Evolutionary conservation across 2,888 invertebrate genomes (phyloP), one percentile per base, ranked within the genome.

Genomic region (Agonum fuliginosum): DNA sequence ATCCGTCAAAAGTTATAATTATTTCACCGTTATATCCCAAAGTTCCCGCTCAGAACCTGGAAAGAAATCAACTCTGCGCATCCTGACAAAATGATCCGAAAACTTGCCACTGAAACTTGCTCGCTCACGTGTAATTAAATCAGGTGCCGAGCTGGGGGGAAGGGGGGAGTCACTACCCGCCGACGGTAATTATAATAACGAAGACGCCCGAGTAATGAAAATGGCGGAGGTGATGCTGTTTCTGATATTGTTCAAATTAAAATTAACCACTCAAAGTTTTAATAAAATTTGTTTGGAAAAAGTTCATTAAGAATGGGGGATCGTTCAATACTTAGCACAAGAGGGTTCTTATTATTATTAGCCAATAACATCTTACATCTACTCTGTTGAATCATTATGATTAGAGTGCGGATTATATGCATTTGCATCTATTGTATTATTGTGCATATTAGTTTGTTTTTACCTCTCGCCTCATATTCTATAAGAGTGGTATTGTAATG

Each of bases 1-100:
- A 74, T 74, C 74, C 74, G 74, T 74, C 74, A 74, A 74, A 74
- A 74, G 62, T 74, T 74, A 65, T 74, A 74, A 74, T 74, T 74
- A 74, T 74, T 74, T 74, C 62, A 74, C 41, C 74, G 74, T 41
- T 62, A 65, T 37, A 43, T 70, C 70, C 71, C 51, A 20, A 72
- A 72, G 72, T 72, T 72, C 37, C 46, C n/a, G 70, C 20, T 19
- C 48, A 22, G 43, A 43, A 30, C 12, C 58, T 27, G 22, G 20
- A 22, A 75, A 75, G 67, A 67, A 75, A 75, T 75, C 75, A 65
- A 19, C 67, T 48, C 73, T 51, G 17, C 48, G 48, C 67, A 27
- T 74, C 48, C 67, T 67, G 75, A 75, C 75, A 75, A 67, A 75
- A 75, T 67, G 75, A 75, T 75, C 75, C 67, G 51, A 75, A 46